These are phyloP conservation scores for Gastracanthus pulcherrimus DNA, from an alignment of 2,888 invertebrate genomes.

Conservation along the genomic window DNA sequence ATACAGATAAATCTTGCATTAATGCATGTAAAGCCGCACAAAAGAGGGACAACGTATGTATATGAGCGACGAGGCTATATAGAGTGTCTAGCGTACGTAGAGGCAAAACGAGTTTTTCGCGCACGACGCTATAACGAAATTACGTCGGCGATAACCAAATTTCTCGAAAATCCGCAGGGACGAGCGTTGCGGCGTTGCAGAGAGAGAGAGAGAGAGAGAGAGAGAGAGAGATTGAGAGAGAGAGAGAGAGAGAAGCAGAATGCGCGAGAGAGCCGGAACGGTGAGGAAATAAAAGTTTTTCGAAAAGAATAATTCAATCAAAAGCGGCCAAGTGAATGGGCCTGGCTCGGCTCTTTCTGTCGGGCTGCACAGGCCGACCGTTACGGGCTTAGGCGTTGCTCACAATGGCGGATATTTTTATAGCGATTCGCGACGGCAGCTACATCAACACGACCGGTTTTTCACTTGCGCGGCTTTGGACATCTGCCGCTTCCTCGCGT, in stretches of 20 bases:
- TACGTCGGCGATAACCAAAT: constrained; percentile 24
- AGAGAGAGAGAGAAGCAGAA: constrained; percentile 31
- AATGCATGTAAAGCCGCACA: constrained; percentile 44
- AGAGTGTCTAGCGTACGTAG: neutral
- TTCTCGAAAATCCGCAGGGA: constrained; percentile 39
- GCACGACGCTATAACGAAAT: neutral
- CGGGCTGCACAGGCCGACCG: constrained; percentile 62
- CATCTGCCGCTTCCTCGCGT: constrained; percentile 73
- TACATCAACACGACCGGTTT: constrained; percentile 78
- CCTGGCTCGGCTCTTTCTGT: neutral
- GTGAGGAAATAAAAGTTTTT: constrained; percentile 61
- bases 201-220: constrained; percentile 32
- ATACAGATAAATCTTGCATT: constrained; percentile 56
- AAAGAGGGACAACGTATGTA: constrained; percentile 11
- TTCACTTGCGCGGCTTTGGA: constrained; percentile 70
- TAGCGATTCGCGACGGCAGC: constrained; percentile 77
- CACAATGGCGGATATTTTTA: constrained; percentile 77
- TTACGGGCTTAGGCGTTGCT: constrained; percentile 68
- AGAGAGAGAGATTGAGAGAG: constrained; percentile 40
- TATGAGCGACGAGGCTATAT: neutral
- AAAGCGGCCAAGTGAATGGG: constrained; percentile 60
- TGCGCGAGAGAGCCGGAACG: constrained; percentile 58
- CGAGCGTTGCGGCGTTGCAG: neutral
- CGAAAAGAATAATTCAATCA: constrained; percentile 62
- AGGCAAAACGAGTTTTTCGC: constrained; percentile 48